A percentile compares a stretch with the other conserved stretches of the same genome.
These are phyloP conservation scores for Lagopus leucura DNA, from an alignment of 2,113 vertebrate species.

Conservation along the genomic window DNA sequence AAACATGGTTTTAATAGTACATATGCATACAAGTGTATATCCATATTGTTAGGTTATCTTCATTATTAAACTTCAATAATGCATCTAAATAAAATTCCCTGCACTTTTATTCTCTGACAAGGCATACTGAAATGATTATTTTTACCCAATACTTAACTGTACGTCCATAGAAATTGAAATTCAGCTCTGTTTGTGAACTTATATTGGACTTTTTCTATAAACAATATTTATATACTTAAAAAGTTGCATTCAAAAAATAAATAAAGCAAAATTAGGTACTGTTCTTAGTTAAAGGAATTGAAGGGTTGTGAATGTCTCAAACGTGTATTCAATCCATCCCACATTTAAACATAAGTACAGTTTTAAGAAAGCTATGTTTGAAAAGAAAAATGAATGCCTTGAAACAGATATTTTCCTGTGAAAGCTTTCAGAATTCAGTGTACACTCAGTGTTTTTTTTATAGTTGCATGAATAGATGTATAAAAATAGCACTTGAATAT, in stretches of 20 bases:
- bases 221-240: not conserved
- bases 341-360: not conserved
- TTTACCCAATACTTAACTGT: not conserved
- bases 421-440: not conserved
- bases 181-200: not conserved
- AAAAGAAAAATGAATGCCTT: not conserved
- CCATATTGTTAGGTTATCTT: not conserved
- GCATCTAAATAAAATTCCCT: not conserved
- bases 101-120: not conserved
- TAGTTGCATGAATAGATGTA: not conserved
- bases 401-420: not conserved
- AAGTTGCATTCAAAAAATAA: not conserved
- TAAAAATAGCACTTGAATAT: not conserved
- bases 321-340: not conserved
- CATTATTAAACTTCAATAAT: not conserved
- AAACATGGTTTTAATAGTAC: not conserved
- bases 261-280: not conserved
- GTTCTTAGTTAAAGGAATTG: not conserved
- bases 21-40: not conserved
- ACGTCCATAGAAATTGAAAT: not conserved
- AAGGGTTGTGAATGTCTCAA: not conserved
- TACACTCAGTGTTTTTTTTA: not conserved
- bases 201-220: too few species aligned
- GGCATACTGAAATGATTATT: not conserved
- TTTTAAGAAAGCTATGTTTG: not conserved